A percentile compares a stretch with the other conserved stretches of the same genome.
phyloP scores from a whole-genome alignment of 2,888 invertebrate species.

The Sthenelais limicola region DNA sequence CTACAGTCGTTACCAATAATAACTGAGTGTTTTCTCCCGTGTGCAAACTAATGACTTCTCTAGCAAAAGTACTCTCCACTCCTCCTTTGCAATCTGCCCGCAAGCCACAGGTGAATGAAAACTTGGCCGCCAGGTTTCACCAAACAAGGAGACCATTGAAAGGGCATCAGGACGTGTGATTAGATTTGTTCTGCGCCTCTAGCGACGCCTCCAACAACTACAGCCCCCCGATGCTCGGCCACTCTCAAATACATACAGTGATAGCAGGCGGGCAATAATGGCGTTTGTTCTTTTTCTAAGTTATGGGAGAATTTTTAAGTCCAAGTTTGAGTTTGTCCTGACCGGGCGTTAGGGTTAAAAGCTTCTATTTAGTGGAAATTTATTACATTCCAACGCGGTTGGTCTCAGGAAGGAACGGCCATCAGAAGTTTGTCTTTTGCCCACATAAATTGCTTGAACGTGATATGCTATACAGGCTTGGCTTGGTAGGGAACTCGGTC shows the following conservation, averaged over 20 bases:
- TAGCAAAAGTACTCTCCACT: constrained; percentile 19
- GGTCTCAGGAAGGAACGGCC: too few relatives aligned
- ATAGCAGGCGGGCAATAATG: neutral
- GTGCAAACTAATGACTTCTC: constrained; percentile 24
- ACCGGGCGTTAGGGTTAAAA: too few relatives aligned
- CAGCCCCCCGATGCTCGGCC: neutral
- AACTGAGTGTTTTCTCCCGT: constrained; percentile 9
- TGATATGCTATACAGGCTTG: too few relatives aligned
- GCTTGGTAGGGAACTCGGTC: too few relatives aligned
- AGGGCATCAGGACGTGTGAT: too few relatives aligned
- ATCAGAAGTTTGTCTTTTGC: too few relatives aligned
- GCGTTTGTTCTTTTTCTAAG: neutral
- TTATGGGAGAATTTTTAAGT: too few relatives aligned
- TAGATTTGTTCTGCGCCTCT: too few relatives aligned
- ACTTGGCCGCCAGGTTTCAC: constrained; percentile 13
- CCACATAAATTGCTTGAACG: too few relatives aligned
- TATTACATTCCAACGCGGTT: too few relatives aligned
- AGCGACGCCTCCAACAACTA: constrained; percentile 3
- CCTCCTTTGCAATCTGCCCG: constrained; percentile 27
- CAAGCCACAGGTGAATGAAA: neutral
- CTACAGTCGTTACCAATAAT: neutral
- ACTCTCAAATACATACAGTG: neutral
- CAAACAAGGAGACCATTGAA: constrained; percentile 25
- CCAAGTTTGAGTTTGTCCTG: too few relatives aligned
- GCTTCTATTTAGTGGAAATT: too few relatives aligned